A percentile compares a stretch with the other conserved stretches of the same genome.
These are phyloP conservation scores for Zelostemma sp. DNA, from an alignment of 1,140 invertebrate genomes.

Conservation along the genomic window DNA sequence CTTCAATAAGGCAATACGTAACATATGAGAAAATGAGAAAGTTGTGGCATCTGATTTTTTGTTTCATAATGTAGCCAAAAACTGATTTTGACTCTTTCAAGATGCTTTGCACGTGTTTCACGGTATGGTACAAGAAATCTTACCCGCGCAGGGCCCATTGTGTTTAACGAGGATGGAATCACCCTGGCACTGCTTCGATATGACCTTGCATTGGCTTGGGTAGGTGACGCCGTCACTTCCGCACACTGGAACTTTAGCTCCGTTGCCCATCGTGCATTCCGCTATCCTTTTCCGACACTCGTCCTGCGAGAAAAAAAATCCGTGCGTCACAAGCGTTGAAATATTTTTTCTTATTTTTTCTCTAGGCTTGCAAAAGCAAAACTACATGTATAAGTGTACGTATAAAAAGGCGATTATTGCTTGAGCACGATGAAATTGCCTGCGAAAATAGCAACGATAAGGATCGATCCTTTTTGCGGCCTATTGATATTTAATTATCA, in stretches of 20 bases:
- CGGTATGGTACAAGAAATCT: no score
- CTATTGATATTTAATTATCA: slow-evolving; percentile 22
- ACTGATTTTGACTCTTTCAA: no score
- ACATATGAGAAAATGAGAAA: no score
- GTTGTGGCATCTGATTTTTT: no score
- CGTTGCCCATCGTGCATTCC: slow-evolving; percentile 57
- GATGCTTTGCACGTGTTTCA: no score
- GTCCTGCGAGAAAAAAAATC: slow-evolving; percentile 53
- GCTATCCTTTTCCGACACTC: slow-evolving; percentile 67
- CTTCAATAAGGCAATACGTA: no score
- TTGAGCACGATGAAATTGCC: not conserved
- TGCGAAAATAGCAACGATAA: slow-evolving; percentile 17
- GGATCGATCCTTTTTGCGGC: slow-evolving; percentile 12
- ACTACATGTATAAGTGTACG: no score
- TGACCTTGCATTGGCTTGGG: slow-evolving; percentile 80
- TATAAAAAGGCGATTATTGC: no score
- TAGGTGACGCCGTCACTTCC: slow-evolving; percentile 86
- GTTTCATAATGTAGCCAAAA: no score
- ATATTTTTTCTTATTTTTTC: no score
- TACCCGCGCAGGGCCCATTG: slow-evolving; percentile 79
- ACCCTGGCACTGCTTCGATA: slow-evolving; percentile 80
- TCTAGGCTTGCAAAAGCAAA: no score
- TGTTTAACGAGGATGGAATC: slow-evolving; percentile 78
- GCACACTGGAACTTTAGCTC: slow-evolving; percentile 74
- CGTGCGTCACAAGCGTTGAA: no score